Percentiles rank a stretch among this genome's conserved stretches.
Evolutionary conservation across 37 sponge, comb jelly and placozoan genomes (phyloP).

Genomic region (Aplysina aerophoba): DNA sequence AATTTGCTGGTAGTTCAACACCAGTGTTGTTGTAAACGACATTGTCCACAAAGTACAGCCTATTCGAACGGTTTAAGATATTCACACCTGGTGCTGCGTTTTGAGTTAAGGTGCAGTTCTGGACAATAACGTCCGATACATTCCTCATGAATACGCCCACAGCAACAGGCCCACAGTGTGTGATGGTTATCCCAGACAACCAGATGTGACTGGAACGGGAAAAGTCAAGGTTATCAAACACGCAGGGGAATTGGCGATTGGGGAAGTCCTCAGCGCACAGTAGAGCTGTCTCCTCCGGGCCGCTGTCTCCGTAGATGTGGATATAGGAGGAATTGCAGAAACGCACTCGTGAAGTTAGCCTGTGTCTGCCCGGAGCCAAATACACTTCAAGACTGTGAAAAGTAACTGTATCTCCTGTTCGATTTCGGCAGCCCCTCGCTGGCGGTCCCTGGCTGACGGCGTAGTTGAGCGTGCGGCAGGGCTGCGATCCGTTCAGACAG

Average conservation of each 20-base stretch:
- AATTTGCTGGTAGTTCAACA: not conserved
- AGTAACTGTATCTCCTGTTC: not conserved
- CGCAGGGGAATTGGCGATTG: not conserved
- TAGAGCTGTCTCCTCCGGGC: constrained; percentile 35
- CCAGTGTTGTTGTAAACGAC: not conserved
- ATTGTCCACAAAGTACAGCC: constrained; percentile 5
- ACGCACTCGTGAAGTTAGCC: not conserved
- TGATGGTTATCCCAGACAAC: constrained; percentile 53
- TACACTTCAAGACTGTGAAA: not conserved
- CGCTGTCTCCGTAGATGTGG: constrained; percentile 30
- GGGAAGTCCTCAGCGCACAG: constrained; percentile 35
- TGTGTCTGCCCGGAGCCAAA: not conserved
- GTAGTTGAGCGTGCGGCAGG: constrained; percentile 23
- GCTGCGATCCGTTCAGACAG: constrained; percentile 31
- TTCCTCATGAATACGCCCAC: constrained; percentile 54
- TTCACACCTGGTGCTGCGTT: not conserved
- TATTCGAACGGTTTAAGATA: not conserved
- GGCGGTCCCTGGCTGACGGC: not conserved
- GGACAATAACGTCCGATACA: constrained; percentile 30
- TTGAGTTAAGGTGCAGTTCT: constrained; percentile 55
- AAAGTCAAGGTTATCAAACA: constrained; percentile 45
- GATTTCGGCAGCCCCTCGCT: not conserved
- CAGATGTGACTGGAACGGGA: constrained; percentile 1
- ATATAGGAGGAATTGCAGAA: constrained; percentile 29
- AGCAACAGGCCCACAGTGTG: constrained; percentile 59